Evolutionary conservation across 1,140 invertebrate species (phyloP), one percentile per base, ranked within the genome.

Genomic region (Hyphantria cunea): DNA sequence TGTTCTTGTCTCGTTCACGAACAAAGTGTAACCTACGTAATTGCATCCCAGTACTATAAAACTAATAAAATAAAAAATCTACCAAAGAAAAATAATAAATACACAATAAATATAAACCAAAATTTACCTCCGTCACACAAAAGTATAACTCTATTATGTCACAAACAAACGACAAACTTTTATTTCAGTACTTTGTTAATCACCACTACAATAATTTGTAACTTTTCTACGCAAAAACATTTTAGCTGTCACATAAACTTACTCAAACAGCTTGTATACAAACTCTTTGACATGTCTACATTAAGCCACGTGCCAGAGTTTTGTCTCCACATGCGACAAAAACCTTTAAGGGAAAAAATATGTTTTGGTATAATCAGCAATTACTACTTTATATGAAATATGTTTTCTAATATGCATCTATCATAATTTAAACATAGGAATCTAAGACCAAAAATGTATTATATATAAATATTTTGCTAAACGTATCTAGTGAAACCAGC

Each of bases 121-220:
- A 25, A 25, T 25, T 25, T 25, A 25, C 17, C 17, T 25, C 5
- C 17, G 17, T 25, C 1, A 25, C 17, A 25, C 17, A 25, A 25
- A 45, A 45, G 34, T 37, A 7, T 37, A 7, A 37, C 34, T 37
- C 33, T 34, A 5, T 6, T 34, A 7, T 25, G 2, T 3, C 17
- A 25, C 17, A 37, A 37, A 37, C 8, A 10, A 8, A 37, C 34
- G 34, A 8, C 8, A 37, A 8, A 11, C 11, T 37, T 37, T 37
- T 37, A 37, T 37, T 10, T 37, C 11, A 37, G 34, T 37, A 11
- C 34, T 25, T 25, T 25, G 17, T 37, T 37, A 37, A 37, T 37
- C 34, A 37, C 34, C 34, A 37, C 34, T 37, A 37, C 34, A 37
- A 37, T 37, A 37, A 37, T 37, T 37, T 37, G 34, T 37, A 37